These are phyloP conservation scores for Ceratina calcarata DNA, from an alignment of 1,140 invertebrate species.

Conservation along the genomic window DNA sequence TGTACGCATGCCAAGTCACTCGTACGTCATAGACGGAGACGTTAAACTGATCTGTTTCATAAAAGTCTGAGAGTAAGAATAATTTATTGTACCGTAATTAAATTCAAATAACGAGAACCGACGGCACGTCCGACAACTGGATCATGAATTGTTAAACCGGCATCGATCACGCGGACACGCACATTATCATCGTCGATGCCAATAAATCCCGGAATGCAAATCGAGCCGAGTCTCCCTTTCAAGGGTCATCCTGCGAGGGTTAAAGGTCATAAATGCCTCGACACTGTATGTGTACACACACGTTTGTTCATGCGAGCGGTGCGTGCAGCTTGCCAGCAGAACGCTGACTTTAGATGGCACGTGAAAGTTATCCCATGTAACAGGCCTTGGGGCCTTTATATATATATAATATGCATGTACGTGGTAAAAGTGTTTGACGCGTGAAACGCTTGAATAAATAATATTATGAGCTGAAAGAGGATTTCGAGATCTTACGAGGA, in stretches of 20 bases:
- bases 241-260: conserved; percentile 36
- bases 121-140: conserved; percentile 3
- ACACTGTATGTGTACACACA: background rate
- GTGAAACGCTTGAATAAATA: too few relatives aligned
- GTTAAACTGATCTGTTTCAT: too few relatives aligned
- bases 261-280: conserved; percentile 43
- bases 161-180: conserved; percentile 17
- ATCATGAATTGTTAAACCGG: conserved; percentile 23
- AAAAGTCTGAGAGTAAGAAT: too few relatives aligned
- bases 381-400: background rate
- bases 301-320: conserved; percentile 6
- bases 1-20: too few relatives aligned
- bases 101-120: conserved; percentile 14
- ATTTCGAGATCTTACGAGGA: too few relatives aligned
- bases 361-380: conserved; percentile 5
- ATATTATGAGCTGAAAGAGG: too few relatives aligned
- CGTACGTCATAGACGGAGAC: too few relatives aligned
- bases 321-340: background rate
- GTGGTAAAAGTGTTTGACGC: too few relatives aligned
- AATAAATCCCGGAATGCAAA: conserved; percentile 31
- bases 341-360: conserved; percentile 18
- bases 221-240: conserved; percentile 34
- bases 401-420: too few relatives aligned
- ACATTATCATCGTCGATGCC: conserved; percentile 9
- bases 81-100: background rate